A percentile compares a stretch with the other conserved stretches of the same genome.
Conservation (phyloP, 2,113 vertebrate species). For the Urocynchramus pylzowi region DNA sequence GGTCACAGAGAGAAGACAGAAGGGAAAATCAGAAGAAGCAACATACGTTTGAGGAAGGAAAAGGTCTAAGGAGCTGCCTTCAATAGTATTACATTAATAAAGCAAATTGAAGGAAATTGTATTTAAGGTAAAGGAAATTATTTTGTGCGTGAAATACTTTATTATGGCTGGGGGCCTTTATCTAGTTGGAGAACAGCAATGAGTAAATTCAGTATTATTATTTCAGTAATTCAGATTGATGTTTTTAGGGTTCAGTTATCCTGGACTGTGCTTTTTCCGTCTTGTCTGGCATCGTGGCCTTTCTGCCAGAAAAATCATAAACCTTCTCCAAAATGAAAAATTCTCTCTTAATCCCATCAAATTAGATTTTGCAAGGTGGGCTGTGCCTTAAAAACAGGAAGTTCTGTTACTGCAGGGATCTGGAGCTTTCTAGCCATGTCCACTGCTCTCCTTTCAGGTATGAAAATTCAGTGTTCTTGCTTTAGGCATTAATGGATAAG, state of each 20-base stretch:
- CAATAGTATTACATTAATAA: not conserved
- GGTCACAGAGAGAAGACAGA: not conserved
- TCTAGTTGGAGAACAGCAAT: not conserved
- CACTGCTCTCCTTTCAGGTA: not conserved
- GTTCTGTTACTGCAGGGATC: not conserved
- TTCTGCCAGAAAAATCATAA: not conserved
- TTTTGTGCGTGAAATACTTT: not conserved
- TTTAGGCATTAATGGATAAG: constrained; percentile 46
- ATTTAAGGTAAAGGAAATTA: not conserved
- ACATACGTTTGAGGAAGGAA: not conserved
- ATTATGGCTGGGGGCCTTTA: not conserved
- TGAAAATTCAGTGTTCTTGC: not conserved
- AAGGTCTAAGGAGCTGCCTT: not conserved
- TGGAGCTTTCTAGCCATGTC: not conserved
- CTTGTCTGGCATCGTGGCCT: not conserved
- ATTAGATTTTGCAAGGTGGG: not conserved
- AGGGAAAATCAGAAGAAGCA: not conserved
- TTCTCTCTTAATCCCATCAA: not conserved
- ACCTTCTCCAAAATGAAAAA: not conserved
- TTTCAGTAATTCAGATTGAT: not conserved
- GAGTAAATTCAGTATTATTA: not conserved
- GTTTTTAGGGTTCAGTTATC: not conserved
- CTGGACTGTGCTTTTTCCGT: not conserved
- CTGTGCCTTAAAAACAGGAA: not conserved
- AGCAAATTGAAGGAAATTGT: not conserved